phyloP scores from a whole-genome alignment of 2,797 vertebrate species.

The Molossus molossus region DNA sequence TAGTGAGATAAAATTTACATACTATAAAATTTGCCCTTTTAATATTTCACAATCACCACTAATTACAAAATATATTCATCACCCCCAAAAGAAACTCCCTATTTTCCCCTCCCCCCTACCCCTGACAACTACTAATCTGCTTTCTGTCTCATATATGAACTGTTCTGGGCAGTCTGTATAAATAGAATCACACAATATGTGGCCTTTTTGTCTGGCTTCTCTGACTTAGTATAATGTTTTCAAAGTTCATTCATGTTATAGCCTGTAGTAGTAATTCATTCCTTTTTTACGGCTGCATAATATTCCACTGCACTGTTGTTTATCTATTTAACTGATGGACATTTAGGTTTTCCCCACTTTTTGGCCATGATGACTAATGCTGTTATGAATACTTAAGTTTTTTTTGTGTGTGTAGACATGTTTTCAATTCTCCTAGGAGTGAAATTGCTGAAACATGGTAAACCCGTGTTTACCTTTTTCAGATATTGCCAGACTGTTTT shows the following conservation, averaged over 20 bases:
- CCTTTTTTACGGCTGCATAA: background rate
- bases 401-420: background rate
- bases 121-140: background rate
- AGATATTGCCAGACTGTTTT: constrained; percentile 6
- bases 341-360: background rate
- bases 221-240: constrained; percentile 44
- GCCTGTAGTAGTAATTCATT: background rate
- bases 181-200: background rate
- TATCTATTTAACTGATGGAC: background rate
- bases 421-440: constrained; percentile 49
- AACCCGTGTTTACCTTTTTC: constrained; percentile 9
- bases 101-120: background rate
- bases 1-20: constrained; percentile 51
- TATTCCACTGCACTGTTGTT: background rate
- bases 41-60: background rate
- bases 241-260: background rate
- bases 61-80: constrained; percentile 11
- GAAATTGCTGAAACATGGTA: background rate
- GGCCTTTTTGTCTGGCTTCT: constrained; percentile 26
- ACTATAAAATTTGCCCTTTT: constrained; percentile 39
- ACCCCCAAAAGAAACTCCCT: background rate
- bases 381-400: background rate
- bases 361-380: background rate
- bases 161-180: constrained; percentile 32
- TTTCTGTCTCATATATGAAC: background rate